Evolutionary conservation across 1,140 invertebrate genomes (phyloP).

Genomic region (Cydia amplana): DNA sequence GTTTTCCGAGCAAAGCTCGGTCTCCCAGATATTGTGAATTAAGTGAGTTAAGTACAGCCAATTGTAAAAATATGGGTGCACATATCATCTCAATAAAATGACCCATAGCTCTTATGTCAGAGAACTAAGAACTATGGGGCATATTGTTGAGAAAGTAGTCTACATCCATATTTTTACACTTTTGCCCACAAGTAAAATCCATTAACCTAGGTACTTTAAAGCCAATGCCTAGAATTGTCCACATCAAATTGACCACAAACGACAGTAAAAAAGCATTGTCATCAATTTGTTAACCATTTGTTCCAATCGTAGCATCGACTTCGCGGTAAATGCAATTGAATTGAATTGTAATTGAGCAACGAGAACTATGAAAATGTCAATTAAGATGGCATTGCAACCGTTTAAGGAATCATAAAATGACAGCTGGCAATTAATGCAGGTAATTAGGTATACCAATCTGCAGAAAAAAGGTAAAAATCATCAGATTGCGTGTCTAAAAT

Average conservation of each 20-base stretch:
- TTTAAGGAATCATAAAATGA: neutral
- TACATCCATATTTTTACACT: too few relatives aligned
- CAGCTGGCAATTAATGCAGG: neutral
- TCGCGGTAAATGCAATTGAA: neutral
- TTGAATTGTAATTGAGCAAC: neutral
- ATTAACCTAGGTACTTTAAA: too few relatives aligned
- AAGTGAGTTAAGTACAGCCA: too few relatives aligned
- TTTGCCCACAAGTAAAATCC: too few relatives aligned
- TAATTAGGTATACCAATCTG: neutral
- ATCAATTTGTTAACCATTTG: neutral
- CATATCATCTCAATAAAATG: too few relatives aligned
- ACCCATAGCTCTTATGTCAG: too few relatives aligned
- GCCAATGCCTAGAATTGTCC: too few relatives aligned
- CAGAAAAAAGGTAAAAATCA: neutral
- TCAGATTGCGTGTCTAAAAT: neutral
- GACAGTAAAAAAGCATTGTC: neutral
- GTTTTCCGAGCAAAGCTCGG: too few relatives aligned
- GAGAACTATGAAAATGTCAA: neutral
- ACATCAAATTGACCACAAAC: neutral
- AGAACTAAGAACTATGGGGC: too few relatives aligned
- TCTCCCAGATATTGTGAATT: too few relatives aligned
- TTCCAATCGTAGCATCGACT: neutral
- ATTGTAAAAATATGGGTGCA: too few relatives aligned
- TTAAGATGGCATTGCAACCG: neutral
- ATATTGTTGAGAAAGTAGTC: too few relatives aligned